Conservation (phyloP, 2,797 vertebrate genomes). For the Crax fasciolata region DNA sequence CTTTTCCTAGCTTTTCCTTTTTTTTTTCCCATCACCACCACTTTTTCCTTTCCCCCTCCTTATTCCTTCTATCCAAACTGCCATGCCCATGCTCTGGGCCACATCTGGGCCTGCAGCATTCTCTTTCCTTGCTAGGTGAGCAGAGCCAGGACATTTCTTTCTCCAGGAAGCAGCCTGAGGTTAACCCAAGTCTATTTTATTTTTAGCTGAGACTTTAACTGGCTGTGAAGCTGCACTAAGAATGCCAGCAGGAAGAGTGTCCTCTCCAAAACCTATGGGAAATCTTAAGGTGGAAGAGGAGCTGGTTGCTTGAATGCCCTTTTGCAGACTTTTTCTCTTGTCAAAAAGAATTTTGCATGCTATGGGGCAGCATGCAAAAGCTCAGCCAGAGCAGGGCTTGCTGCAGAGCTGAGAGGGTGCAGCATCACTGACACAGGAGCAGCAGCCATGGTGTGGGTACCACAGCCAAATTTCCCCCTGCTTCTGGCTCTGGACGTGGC, state of each 20-base stretch:
- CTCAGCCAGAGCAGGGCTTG: background rate
- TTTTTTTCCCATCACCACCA: background rate
- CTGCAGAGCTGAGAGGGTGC: background rate
- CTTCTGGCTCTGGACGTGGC: background rate
- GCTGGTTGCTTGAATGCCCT: background rate
- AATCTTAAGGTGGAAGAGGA: background rate
- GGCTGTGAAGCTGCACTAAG: background rate
- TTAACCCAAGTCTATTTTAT: background rate
- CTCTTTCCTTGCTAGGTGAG: background rate
- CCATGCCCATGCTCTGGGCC: background rate
- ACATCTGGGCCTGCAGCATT: rapidly evolving
- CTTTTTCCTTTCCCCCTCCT: background rate
- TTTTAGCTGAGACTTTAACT: slow-evolving; percentile 39
- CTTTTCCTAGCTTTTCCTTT: background rate
- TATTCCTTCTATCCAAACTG: background rate
- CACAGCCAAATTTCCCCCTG: rapidly evolving
- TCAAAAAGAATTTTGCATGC: background rate
- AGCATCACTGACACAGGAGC: rapidly evolving
- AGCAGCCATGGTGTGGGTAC: rapidly evolving
- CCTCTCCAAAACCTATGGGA: background rate
- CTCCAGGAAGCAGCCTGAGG: background rate
- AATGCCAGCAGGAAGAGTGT: background rate
- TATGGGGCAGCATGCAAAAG: background rate
- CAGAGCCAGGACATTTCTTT: background rate
- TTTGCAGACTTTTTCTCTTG: background rate